Percentiles rank a stretch among this genome's conserved stretches.
Conservation (phyloP, 2,113 vertebrate species). For the Carollia perspicillata region DNA sequence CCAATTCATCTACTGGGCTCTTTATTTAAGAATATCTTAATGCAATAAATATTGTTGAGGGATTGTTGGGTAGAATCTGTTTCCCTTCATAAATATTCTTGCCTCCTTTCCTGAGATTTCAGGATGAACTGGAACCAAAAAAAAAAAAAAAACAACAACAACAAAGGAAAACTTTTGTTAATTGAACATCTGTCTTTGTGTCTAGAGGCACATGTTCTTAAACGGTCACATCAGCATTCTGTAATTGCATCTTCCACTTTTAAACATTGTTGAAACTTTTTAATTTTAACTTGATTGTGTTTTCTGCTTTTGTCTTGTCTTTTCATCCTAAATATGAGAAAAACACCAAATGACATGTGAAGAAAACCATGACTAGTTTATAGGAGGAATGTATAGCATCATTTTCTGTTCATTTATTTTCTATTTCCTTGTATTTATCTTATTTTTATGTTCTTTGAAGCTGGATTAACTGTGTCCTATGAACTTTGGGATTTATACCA, state of each 20-base stretch:
- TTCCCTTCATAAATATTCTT: constrained; percentile 43
- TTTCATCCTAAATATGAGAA: constrained; percentile 50
- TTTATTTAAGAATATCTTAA: constrained; percentile 53
- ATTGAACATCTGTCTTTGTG: constrained; percentile 55
- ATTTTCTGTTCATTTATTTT: constrained; percentile 54
- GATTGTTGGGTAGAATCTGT: not conserved
- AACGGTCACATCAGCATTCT: constrained; percentile 1
- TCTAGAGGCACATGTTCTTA: constrained; percentile 39
- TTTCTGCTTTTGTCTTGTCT: constrained; percentile 60
- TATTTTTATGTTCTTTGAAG: constrained; percentile 44
- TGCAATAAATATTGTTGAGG: not conserved
- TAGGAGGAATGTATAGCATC: constrained; percentile 19
- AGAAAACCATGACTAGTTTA: constrained; percentile 36
- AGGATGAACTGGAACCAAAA: not conserved
- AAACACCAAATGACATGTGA: constrained; percentile 25
- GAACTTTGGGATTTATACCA: constrained; percentile 44
- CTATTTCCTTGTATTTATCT: constrained; percentile 66
- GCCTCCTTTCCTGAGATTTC: constrained; percentile 50
- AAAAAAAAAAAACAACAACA: not conserved
- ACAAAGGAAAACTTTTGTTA: constrained; percentile 63
- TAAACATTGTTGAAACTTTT: not conserved
- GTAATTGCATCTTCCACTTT: not conserved
- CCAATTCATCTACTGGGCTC: not conserved
- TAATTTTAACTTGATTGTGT: constrained; percentile 5
- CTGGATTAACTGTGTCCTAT: constrained; percentile 61